These are phyloP conservation scores for Pseudachorutes palmiensis DNA, from an alignment of 1,140 invertebrate genomes.

Conservation along the genomic window DNA sequence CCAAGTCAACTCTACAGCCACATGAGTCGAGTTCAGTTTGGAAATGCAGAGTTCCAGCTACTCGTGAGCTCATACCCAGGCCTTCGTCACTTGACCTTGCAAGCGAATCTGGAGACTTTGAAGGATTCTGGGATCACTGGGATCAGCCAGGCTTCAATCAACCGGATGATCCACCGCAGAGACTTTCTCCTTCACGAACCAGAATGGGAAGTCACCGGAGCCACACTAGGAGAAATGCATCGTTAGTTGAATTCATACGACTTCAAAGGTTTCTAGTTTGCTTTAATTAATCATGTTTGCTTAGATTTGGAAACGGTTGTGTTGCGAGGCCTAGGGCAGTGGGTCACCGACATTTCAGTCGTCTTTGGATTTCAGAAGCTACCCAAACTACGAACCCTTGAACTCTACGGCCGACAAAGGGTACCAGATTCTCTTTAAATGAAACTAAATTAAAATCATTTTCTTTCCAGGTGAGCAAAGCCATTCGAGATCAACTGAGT, in stretches of 20 bases:
- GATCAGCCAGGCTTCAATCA: not conserved
- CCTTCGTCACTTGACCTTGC: slow-evolving; percentile 18
- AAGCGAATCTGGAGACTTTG: slow-evolving; percentile 15
- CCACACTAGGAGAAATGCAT: slow-evolving; percentile 10
- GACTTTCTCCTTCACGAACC: slow-evolving; percentile 1
- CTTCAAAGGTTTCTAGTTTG: not conserved
- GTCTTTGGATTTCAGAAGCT: slow-evolving; percentile 23
- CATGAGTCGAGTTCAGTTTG: slow-evolving; percentile 23
- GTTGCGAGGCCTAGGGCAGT: slow-evolving; percentile 21
- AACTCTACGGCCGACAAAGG: slow-evolving; percentile 7
- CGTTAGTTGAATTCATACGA: slow-evolving; percentile 13
- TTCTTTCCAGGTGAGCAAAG: not conserved
- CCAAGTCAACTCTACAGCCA: slow-evolving; percentile 7
- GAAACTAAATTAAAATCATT: not conserved
- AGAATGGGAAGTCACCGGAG: not conserved
- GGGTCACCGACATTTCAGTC: slow-evolving; percentile 22
- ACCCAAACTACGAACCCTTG: slow-evolving; percentile 18
- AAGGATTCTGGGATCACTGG: slow-evolving; percentile 28
- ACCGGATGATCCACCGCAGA: slow-evolving; percentile 5
- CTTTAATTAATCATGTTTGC: not conserved
- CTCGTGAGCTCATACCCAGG: slow-evolving; percentile 16
- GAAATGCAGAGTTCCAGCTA: slow-evolving; percentile 26
- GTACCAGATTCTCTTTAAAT: not conserved
- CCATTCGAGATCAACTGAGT: not conserved
- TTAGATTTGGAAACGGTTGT: slow-evolving; percentile 26